Percentiles rank a stretch among this genome's conserved stretches.
Conservation (phyloP, 2,888 invertebrate species). For the Clepsis dumicolana region DNA sequence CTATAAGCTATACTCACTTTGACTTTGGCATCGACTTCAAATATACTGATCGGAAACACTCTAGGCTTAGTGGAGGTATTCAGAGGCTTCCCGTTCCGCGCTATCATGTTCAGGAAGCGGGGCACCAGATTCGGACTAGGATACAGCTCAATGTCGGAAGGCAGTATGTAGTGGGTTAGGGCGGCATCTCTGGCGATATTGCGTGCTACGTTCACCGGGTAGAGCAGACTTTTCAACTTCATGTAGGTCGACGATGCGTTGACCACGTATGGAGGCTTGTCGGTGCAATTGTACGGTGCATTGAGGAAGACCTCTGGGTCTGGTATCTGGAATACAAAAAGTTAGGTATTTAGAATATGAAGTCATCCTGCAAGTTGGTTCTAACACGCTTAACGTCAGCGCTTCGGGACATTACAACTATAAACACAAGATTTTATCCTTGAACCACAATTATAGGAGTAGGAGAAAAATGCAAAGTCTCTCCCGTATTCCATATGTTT, state of each 20-base stretch:
- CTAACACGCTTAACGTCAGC: no score
- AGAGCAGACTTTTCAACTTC: constrained; percentile 92
- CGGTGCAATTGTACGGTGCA: constrained; percentile 90
- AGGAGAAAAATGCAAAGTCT: no score
- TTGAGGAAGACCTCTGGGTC: constrained; percentile 87
- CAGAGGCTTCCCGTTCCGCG: constrained; percentile 89
- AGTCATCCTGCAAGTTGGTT: no score
- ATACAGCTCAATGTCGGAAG: constrained; percentile 96
- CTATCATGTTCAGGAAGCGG: constrained; percentile 94
- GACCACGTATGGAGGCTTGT: constrained; percentile 89
- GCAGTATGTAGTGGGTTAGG: constrained; percentile 92
- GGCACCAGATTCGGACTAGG: constrained; percentile 93
- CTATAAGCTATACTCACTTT: no score
- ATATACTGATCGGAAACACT: constrained; percentile 95
- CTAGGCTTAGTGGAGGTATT: constrained; percentile 83
- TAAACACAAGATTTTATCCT: no score
- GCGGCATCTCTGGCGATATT: constrained; percentile 95
- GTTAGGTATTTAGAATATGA: background rate
- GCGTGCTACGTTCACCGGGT: constrained; percentile 96
- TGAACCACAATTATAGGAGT: no score
- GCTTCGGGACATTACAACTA: no score
- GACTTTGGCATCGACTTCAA: constrained; percentile 90
- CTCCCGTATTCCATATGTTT: no score
- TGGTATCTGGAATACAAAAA: constrained; percentile 87
- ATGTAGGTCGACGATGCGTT: constrained; percentile 90